A percentile compares a stretch with the other conserved stretches of the same genome.
Evolutionary conservation across 2,888 invertebrate genomes (phyloP).

Genomic region (Drosophila nr. medialis): DNA sequence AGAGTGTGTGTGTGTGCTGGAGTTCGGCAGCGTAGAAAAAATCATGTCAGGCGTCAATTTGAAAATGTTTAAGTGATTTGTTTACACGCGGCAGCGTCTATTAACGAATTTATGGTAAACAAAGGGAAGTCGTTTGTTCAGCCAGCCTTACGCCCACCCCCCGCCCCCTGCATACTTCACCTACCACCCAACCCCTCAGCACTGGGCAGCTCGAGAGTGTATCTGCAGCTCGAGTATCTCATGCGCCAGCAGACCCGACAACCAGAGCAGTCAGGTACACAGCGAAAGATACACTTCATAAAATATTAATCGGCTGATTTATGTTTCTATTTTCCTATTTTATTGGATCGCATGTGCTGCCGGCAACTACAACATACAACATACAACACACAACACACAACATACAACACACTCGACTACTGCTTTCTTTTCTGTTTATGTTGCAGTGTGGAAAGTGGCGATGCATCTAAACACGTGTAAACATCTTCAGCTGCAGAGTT

Average conservation of each 20-base stretch:
- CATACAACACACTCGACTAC: conserved; percentile 1
- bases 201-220: conserved; percentile 43
- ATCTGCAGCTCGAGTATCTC: conserved; percentile 39
- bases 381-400: conserved; percentile 3
- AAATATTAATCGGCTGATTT: conserved; percentile 80
- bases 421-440: conserved; percentile 52
- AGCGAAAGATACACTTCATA: conserved; percentile 76
- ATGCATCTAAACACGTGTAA: conserved; percentile 58
- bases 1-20: conserved; percentile 27
- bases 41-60: conserved; percentile 81
- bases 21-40: conserved; percentile 58
- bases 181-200: conserved; percentile 6
- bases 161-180: neutral
- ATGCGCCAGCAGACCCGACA: conserved; percentile 21
- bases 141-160: conserved; percentile 15
- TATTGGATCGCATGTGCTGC: conserved; percentile 62
- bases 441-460: conserved; percentile 49
- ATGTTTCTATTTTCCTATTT: conserved; percentile 78
- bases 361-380: conserved; percentile 28
- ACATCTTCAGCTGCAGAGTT: conserved; percentile 34
- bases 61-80: conserved; percentile 83
- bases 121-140: conserved; percentile 80
- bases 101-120: conserved; percentile 82
- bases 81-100: conserved; percentile 82
- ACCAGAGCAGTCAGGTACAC: conserved; percentile 35